These are phyloP conservation scores for Dioctria linearis DNA, from an alignment of 2,888 invertebrate species.

Conservation along the genomic window DNA sequence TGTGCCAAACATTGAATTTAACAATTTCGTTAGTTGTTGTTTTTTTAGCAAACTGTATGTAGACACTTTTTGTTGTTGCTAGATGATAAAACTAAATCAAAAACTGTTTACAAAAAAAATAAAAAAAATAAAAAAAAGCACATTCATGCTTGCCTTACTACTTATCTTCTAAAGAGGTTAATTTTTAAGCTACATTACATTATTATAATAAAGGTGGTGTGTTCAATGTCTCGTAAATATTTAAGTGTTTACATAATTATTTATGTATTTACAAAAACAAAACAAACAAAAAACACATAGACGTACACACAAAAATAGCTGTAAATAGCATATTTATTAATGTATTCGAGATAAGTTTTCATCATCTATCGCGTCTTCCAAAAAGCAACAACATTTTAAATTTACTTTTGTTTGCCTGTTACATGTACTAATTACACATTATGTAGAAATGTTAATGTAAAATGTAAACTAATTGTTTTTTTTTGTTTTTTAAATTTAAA, in stretches of 20 bases:
- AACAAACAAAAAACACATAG: no score
- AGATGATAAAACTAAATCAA: neutral
- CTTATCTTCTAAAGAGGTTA: constrained; percentile 46
- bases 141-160: constrained; percentile 50
- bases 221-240: neutral
- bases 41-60: neutral
- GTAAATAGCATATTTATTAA: constrained; percentile 2
- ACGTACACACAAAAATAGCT: neutral
- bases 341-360: constrained; percentile 1
- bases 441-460: neutral
- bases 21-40: neutral
- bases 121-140: constrained; percentile 13
- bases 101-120: constrained; percentile 23
- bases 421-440: no score
- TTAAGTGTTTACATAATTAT: neutral
- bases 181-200: constrained; percentile 18
- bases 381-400: neutral
- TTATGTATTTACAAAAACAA: no score
- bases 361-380: constrained; percentile 50
- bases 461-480: neutral
- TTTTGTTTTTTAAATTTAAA: no score
- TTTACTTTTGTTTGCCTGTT: neutral
- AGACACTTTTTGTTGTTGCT: constrained; percentile 11
- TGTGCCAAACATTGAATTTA: constrained; percentile 28
- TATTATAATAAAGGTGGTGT: neutral